These are phyloP conservation scores for Myrmecophaga tridactyla DNA, from an alignment of 2,113 vertebrate species.

Conservation along the genomic window DNA sequence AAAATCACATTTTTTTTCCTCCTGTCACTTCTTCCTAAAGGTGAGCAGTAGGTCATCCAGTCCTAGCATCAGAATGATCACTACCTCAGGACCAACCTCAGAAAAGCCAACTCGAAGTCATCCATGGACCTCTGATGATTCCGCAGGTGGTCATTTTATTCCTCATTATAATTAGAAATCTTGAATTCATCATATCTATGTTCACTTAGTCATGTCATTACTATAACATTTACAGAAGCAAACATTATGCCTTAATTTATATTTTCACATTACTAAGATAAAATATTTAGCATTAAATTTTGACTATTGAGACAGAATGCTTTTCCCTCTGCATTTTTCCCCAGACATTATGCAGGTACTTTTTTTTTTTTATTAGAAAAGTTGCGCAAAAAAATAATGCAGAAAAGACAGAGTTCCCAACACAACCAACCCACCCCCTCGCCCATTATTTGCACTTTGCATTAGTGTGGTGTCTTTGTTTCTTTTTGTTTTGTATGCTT, in stretches of 20 bases:
- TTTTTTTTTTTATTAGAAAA: too few relatives aligned
- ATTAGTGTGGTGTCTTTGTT: too few relatives aligned
- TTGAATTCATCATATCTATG: not conserved
- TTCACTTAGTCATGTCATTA: not conserved
- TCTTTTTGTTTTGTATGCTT: too few relatives aligned
- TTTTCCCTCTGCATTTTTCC: not conserved
- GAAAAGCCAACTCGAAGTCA: slow-evolving; percentile 89
- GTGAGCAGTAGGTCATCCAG: slow-evolving; percentile 98
- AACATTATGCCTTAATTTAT: not conserved
- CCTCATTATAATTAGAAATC: not conserved
- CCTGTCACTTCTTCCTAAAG: slow-evolving; percentile 77
- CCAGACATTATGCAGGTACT: not conserved
- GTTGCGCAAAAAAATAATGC: too few relatives aligned
- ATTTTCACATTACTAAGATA: slow-evolving; percentile 34
- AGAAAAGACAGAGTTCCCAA: too few relatives aligned
- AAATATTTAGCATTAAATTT: slow-evolving; percentile 7
- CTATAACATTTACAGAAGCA: not conserved
- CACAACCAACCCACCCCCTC: too few relatives aligned
- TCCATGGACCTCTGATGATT: slow-evolving; percentile 91
- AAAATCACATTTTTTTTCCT: slow-evolving; percentile 12
- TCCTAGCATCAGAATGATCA: slow-evolving; percentile 97
- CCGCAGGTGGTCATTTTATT: slow-evolving; percentile 85
- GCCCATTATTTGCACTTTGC: too few relatives aligned
- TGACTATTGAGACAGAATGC: not conserved
- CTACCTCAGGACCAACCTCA: slow-evolving; percentile 90